These are phyloP conservation scores for Rhodeus uyekii DNA, from an alignment of 2,797 vertebrate species.

Conservation along the genomic window DNA sequence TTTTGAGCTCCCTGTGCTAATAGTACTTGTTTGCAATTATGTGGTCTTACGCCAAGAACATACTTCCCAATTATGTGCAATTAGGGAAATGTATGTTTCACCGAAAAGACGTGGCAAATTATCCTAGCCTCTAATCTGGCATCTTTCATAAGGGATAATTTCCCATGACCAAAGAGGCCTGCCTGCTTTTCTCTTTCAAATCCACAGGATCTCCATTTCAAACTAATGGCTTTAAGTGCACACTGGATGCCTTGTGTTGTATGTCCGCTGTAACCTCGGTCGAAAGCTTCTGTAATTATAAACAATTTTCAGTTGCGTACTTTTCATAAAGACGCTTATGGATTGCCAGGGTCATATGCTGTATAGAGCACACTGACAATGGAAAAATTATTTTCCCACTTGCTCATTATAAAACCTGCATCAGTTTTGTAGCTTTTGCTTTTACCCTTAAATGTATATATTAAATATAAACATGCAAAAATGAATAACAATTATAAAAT, in stretches of 20 bases:
- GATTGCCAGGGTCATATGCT: constrained; percentile 7
- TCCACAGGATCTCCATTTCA: constrained; percentile 67
- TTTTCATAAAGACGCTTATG: constrained; percentile 20
- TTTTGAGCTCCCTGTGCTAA: constrained; percentile 68
- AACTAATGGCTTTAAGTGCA: constrained; percentile 63
- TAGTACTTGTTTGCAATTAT: constrained; percentile 74
- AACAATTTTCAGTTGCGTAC: constrained; percentile 37
- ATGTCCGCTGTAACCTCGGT: constrained; percentile 25
- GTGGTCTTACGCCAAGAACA: constrained; percentile 73
- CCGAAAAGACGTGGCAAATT: constrained; percentile 71
- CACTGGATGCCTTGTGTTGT: constrained; percentile 9
- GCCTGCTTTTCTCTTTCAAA: constrained; percentile 50
- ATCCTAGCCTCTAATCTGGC: constrained; percentile 72
- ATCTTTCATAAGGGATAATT: constrained; percentile 79
- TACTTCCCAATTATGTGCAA: constrained; percentile 80
- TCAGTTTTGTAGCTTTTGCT: background rate
- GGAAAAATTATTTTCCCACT: background rate
- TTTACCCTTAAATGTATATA: background rate
- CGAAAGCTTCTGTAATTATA: constrained; percentile 50
- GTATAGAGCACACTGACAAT: background rate
- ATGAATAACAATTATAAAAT: background rate
- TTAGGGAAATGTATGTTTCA: constrained; percentile 79
- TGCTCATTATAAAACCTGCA: background rate
- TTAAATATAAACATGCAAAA: background rate
- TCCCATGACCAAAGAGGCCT: constrained; percentile 73